phyloP scores from a whole-genome alignment of 2,113 vertebrate genomes.

The Podiceps cristatus region DNA sequence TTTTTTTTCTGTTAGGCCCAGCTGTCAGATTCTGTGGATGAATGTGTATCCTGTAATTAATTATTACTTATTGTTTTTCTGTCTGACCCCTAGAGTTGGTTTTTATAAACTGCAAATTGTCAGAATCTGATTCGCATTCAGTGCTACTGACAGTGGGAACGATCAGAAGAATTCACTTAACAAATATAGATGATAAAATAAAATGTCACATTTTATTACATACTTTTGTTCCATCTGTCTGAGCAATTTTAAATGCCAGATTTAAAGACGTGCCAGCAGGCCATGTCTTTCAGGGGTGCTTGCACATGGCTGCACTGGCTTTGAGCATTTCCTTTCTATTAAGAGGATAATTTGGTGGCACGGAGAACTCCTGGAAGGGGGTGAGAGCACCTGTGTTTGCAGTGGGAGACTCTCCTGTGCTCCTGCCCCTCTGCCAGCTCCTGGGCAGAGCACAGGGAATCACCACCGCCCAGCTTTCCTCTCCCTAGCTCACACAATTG shows the following conservation, averaged over 20 bases:
- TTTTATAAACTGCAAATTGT: constrained; percentile 19
- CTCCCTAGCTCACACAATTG: background rate
- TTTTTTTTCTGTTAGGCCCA: background rate
- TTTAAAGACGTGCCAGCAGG: constrained; percentile 57
- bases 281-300: constrained; percentile 9
- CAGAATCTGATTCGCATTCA: constrained; percentile 2
- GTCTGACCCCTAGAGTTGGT: constrained; percentile 3
- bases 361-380: background rate
- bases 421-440: constrained; percentile 3
- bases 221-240: constrained; percentile 76
- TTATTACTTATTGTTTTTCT: constrained; percentile 16
- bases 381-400: background rate
- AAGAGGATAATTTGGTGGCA: background rate
- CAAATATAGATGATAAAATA: constrained; percentile 71
- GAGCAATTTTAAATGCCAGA: constrained; percentile 75
- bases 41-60: constrained; percentile 27
- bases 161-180: constrained; percentile 72
- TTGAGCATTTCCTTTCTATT: constrained; percentile 11
- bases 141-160: constrained; percentile 13
- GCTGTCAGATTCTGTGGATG: background rate
- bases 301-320: background rate
- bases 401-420: background rate
- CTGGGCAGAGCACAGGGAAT: background rate
- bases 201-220: constrained; percentile 81
- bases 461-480: background rate